Evolutionary conservation across 2,888 invertebrate species (phyloP).

Genomic region (Nephrotoma flavescens): DNA sequence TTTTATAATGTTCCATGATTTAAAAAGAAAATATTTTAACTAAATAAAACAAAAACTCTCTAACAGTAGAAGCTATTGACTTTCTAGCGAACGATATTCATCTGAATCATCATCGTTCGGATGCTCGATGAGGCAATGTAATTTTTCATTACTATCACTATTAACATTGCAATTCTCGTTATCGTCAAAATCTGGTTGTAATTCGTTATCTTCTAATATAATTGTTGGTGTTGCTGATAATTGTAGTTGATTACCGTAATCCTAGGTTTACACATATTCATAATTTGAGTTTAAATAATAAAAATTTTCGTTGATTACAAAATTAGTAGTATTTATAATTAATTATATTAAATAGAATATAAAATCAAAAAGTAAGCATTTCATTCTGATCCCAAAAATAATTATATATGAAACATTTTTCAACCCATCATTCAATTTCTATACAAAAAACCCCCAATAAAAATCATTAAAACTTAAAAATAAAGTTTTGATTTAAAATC

Average conservation of each 20-base stretch:
- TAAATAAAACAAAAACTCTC: not conserved
- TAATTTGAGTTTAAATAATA: not conserved
- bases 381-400: not conserved
- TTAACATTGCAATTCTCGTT: not conserved
- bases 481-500: not conserved
- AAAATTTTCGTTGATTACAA: not conserved
- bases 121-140: not conserved
- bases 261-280: not conserved
- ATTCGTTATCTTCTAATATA: not conserved
- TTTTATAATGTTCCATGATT: not conserved
- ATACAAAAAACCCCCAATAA: not conserved
- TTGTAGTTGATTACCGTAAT: not conserved
- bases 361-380: not conserved
- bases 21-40: not conserved
- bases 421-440: not conserved
- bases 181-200: not conserved
- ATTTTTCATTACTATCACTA: not conserved
- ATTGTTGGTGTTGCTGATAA: not conserved
- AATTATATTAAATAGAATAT: not conserved
- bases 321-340: not conserved
- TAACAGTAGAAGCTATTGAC: not conserved
- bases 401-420: not conserved
- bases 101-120: conserved; percentile 24
- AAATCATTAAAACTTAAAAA: not conserved
- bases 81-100: conserved; percentile 31